These are phyloP conservation scores for Drosophila kanapiae DNA, from an alignment of 1,140 invertebrate species.

Conservation along the genomic window DNA sequence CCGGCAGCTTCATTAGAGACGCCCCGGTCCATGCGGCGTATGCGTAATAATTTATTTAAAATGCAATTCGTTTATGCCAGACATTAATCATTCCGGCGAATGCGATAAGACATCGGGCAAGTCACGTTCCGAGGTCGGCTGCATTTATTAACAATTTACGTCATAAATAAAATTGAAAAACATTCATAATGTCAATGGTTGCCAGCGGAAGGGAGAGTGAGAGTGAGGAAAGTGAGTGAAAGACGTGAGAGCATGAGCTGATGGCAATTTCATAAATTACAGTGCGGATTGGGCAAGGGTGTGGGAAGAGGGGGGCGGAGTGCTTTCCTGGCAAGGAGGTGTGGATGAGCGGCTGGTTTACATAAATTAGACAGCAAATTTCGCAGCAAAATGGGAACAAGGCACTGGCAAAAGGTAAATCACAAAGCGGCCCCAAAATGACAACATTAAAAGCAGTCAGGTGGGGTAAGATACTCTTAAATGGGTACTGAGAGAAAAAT, in stretches of 20 bases:
- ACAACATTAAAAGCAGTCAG: conserved; percentile 61
- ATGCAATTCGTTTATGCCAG: conserved; percentile 77
- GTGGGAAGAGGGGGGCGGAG: background rate
- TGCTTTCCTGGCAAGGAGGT: background rate
- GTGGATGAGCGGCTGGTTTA: conserved; percentile 35
- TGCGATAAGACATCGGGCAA: conserved; percentile 26
- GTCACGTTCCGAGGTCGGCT: conserved; percentile 33
- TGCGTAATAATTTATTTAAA: conserved; percentile 81
- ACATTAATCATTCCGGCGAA: conserved; percentile 66
- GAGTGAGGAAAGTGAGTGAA: conserved; percentile 43
- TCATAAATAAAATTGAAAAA: conserved; percentile 82
- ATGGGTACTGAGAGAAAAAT: conserved; percentile 20
- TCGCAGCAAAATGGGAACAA: conserved; percentile 66
- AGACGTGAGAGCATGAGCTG: conserved; percentile 53
- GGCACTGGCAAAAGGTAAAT: conserved; percentile 67
- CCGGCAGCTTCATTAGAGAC: conserved; percentile 72
- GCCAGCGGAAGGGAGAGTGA: background rate
- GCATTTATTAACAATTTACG: conserved; percentile 81
- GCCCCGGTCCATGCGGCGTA: conserved; percentile 55
- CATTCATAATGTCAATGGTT: conserved; percentile 75
- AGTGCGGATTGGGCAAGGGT: conserved; percentile 9
- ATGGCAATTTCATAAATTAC: conserved; percentile 66
- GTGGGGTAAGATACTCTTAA: conserved; percentile 23
- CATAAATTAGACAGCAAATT: conserved; percentile 79
- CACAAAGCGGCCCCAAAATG: conserved; percentile 62